A percentile compares a stretch with the other conserved stretches of the same genome.
Evolutionary conservation across 2,888 invertebrate genomes (phyloP).

Genomic region (Seira sanloemensis): DNA sequence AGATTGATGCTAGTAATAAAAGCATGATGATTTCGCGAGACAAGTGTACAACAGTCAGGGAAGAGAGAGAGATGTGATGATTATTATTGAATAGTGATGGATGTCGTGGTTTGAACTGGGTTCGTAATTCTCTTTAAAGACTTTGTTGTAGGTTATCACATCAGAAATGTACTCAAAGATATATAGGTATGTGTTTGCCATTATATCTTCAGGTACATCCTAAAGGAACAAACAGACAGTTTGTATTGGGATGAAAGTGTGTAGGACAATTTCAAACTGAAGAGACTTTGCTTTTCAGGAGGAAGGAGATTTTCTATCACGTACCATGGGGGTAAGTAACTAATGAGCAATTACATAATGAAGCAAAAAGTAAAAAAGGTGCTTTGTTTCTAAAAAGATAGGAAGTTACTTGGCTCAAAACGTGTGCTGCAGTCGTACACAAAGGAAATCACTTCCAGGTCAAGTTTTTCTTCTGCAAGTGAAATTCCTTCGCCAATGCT

Average conservation of each 20-base stretch:
- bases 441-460: too few relatives aligned
- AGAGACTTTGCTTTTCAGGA: background rate
- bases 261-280: background rate
- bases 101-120: background rate
- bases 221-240: background rate
- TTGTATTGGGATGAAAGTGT: background rate
- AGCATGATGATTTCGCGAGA: background rate
- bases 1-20: background rate
- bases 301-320: background rate
- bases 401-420: too few relatives aligned
- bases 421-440: too few relatives aligned
- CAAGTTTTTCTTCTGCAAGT: too few relatives aligned
- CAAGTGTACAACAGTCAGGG: background rate
- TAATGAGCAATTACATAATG: background rate
- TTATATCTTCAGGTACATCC: background rate
- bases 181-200: background rate
- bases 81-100: background rate
- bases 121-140: background rate
- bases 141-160: background rate
- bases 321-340: background rate
- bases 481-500: too few relatives aligned
- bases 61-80: background rate
- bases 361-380: too few relatives aligned
- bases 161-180: too few relatives aligned
- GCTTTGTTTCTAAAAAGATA: too few relatives aligned